Conservation (phyloP, 2,888 invertebrate genomes). For the Panzeria rudis region DNA sequence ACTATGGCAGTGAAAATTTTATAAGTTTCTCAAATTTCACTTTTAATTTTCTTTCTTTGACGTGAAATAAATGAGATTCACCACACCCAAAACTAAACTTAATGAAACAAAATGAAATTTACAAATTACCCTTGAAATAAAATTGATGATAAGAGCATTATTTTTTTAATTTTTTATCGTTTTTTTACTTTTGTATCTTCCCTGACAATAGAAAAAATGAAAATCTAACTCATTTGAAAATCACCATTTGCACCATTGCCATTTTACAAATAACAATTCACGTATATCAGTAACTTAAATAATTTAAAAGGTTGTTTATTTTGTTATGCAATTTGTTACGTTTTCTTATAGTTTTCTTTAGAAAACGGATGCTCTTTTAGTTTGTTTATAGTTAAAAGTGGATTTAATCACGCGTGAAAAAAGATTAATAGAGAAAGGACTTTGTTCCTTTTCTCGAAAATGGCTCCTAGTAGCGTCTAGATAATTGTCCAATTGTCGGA, state of each 20-base stretch:
- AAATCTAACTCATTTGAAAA: slow-evolving; percentile 45
- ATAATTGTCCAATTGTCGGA: no score
- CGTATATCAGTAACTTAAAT: slow-evolving; percentile 29
- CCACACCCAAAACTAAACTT: slow-evolving; percentile 38
- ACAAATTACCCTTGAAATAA: slow-evolving; percentile 55
- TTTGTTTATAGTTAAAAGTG: no score
- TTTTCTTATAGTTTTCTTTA: not conserved
- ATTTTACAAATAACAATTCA: slow-evolving; percentile 11
- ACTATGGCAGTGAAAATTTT: slow-evolving; percentile 3
- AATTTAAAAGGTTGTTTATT: not conserved
- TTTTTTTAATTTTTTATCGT: slow-evolving; percentile 8
- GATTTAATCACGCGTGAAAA: no score
- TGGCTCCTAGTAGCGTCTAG: no score
- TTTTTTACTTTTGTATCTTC: slow-evolving; percentile 29
- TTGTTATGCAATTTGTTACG: not conserved
- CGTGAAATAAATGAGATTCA: slow-evolving; percentile 38
- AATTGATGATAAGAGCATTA: slow-evolving; percentile 46
- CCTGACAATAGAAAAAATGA: slow-evolving; percentile 32
- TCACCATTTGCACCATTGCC: slow-evolving; percentile 20
- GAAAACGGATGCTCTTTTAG: not conserved
- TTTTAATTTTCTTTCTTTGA: slow-evolving; percentile 8
- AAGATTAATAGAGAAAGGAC: no score
- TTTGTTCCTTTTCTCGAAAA: no score
- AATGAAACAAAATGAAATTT: slow-evolving; percentile 34
- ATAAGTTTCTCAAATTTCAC: slow-evolving; percentile 31